Conservation (phyloP, 2,113 vertebrate species). For the Rhegmatorhina hoffmannsi region DNA sequence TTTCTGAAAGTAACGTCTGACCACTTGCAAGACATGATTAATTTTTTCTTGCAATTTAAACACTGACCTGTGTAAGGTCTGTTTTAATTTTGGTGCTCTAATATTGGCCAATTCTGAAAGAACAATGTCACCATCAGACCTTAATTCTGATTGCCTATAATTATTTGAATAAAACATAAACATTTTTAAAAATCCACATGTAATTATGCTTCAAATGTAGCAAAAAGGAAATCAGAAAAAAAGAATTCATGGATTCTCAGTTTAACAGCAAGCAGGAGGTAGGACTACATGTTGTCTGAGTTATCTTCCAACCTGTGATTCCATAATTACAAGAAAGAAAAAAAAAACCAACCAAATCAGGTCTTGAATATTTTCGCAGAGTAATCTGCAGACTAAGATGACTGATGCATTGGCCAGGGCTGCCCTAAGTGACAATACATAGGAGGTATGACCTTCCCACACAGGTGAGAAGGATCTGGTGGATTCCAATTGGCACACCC, state of each 20-base stretch:
- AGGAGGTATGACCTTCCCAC: background rate
- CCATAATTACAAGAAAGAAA: background rate
- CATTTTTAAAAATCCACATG: background rate
- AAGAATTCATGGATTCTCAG: background rate
- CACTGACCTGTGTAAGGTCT: background rate
- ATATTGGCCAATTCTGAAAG: background rate
- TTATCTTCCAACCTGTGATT: background rate
- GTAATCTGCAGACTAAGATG: background rate
- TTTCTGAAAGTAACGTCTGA: background rate
- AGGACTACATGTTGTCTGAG: background rate
- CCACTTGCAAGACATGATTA: background rate
- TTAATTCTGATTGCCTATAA: background rate
- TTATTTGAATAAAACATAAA: background rate
- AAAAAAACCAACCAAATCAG: background rate
- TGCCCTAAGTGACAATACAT: background rate
- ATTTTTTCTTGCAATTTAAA: background rate
- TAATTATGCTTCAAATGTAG: background rate
- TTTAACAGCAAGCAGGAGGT: background rate
- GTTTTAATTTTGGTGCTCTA: background rate
- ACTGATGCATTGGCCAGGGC: background rate
- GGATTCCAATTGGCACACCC: background rate
- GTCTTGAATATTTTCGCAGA: background rate
- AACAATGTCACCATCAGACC: background rate
- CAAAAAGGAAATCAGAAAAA: background rate
- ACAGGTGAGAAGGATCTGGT: background rate